phyloP scores from a whole-genome alignment of 2,797 vertebrate species.

The Acipenser transmontanus region DNA sequence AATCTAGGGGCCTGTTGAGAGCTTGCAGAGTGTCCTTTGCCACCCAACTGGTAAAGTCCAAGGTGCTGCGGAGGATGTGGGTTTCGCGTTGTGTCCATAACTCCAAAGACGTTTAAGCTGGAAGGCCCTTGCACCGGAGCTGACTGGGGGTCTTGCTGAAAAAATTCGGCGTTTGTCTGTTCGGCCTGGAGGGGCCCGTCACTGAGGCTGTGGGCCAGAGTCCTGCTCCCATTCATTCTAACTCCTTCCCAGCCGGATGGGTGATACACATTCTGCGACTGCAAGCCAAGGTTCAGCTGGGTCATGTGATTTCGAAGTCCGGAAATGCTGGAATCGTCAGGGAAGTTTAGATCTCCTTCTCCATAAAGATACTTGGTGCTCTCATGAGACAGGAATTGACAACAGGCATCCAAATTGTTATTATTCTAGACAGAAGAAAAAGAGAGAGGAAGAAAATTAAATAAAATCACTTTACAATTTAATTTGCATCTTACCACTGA shows the following conservation, averaged over 20 bases:
- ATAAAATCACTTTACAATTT: neutral
- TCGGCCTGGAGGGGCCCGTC: conserved; percentile 86
- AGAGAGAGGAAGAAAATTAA: conserved; percentile 18
- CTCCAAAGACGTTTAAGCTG: conserved; percentile 78
- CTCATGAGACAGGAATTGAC: conserved; percentile 86
- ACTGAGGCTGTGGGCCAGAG: conserved; percentile 85
- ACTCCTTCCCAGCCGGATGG: conserved; percentile 76
- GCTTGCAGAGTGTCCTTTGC: conserved; percentile 72
- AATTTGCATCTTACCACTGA: neutral
- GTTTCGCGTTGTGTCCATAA: conserved; percentile 76
- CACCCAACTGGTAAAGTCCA: conserved; percentile 79
- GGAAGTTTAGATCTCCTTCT: conserved; percentile 78
- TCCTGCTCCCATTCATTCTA: conserved; percentile 95
- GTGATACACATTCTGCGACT: conserved; percentile 84
- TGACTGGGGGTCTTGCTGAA: conserved; percentile 82
- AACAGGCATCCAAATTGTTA: conserved; percentile 95
- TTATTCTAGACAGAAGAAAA: conserved; percentile 72
- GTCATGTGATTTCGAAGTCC: conserved; percentile 96
- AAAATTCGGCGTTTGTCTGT: conserved; percentile 77
- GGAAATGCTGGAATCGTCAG: conserved; percentile 76
- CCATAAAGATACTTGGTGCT: conserved; percentile 89
- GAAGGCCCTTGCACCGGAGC: conserved; percentile 76
- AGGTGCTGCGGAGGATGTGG: conserved; percentile 88
- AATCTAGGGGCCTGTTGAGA: conserved; percentile 79
- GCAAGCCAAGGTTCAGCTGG: conserved; percentile 94